phyloP scores from a whole-genome alignment of 2,113 vertebrate genomes.

The Semnopithecus entellus region DNA sequence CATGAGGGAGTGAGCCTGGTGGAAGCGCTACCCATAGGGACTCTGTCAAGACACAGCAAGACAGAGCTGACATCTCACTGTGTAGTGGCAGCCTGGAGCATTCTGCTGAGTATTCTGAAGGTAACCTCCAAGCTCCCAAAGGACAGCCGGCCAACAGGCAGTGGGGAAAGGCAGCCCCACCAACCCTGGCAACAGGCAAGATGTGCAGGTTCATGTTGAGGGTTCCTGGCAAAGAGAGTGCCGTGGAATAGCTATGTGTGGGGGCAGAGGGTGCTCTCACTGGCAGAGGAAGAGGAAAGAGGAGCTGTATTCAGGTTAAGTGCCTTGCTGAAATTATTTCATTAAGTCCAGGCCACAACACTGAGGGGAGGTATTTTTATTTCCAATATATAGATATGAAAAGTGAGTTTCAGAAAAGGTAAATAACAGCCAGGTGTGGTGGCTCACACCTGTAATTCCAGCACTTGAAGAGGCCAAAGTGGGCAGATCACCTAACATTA shows the following conservation, averaged over 20 bases:
- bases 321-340: not conserved
- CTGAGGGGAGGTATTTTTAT: not conserved
- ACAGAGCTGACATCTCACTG: not conserved
- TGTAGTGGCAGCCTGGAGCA: not conserved
- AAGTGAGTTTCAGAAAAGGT: not conserved
- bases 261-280: not conserved
- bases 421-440: not conserved
- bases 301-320: not conserved
- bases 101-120: not conserved
- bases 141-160: not conserved
- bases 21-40: not conserved
- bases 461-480: not conserved
- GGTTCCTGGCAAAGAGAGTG: not conserved
- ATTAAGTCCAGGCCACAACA: not conserved
- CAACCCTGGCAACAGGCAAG: not conserved
- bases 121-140: not conserved
- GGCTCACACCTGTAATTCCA: not conserved
- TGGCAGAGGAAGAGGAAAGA: not conserved
- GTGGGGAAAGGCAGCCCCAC: not conserved
- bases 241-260: not conserved
- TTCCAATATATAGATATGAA: not conserved
- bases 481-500: not conserved
- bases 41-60: not conserved
- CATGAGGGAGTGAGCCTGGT: not conserved
- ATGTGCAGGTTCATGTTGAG: not conserved